Conservation (phyloP, 2,113 vertebrate species). For the Chamaetylas fuelleborni region DNA sequence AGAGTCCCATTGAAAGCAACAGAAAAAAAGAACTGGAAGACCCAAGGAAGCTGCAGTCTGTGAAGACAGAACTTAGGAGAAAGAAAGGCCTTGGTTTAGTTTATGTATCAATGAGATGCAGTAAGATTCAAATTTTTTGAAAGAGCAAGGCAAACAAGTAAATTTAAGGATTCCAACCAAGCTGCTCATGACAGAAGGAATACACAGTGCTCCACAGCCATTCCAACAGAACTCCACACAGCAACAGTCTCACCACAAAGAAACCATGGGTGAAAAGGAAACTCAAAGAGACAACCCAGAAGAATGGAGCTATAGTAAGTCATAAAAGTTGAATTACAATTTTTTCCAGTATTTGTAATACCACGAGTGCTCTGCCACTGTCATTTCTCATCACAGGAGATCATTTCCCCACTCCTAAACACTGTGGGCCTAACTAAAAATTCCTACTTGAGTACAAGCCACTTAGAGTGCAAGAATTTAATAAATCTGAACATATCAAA, state of each 20-base stretch:
- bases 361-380: neutral
- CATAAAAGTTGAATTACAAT: neutral
- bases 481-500: neutral
- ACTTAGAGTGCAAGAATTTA: neutral
- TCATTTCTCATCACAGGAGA: neutral
- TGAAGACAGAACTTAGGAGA: neutral
- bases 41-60: neutral
- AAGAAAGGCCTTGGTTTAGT: neutral
- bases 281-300: neutral
- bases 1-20: neutral
- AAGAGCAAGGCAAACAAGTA: neutral
- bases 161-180: neutral
- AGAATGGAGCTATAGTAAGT: neutral
- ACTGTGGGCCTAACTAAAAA: neutral
- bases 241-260: neutral
- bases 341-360: neutral
- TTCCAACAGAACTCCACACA: neutral
- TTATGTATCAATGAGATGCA: neutral
- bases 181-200: neutral
- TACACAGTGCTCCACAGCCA: neutral
- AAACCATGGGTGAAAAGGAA: neutral
- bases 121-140: neutral
- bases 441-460: neutral
- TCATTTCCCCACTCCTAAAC: neutral
- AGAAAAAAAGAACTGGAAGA: slow-evolving; percentile 9